phyloP scores from a whole-genome alignment of 2,888 invertebrate genomes.

The Lydus trimaculatus region DNA sequence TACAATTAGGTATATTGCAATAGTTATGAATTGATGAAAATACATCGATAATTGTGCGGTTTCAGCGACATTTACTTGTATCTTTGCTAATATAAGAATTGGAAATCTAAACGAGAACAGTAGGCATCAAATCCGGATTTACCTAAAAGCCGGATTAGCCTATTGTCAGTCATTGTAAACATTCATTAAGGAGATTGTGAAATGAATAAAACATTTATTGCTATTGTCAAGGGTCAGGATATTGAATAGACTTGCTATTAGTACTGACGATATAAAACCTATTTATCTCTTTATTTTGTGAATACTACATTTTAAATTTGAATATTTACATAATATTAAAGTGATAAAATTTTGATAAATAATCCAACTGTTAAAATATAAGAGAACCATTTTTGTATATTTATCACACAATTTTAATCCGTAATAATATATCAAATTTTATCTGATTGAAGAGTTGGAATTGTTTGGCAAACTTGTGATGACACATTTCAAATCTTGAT shows the following conservation, averaged over 20 bases:
- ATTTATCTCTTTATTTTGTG: neutral
- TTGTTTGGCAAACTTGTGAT: constrained; percentile 1
- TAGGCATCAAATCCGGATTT: constrained; percentile 7
- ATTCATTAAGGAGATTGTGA: constrained; percentile 13
- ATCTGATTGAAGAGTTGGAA: neutral
- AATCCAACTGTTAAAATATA: neutral
- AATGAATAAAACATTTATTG: constrained; percentile 13
- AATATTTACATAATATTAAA: neutral
- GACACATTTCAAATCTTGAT: neutral
- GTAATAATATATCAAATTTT: neutral
- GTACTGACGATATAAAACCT: neutral
- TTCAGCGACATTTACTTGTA: too few relatives aligned
- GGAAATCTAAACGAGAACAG: neutral
- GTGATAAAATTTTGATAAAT: neutral
- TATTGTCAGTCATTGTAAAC: constrained; percentile 14
- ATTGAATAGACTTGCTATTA: neutral
- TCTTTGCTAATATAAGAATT: neutral
- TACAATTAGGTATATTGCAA: neutral
- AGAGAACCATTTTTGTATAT: neutral
- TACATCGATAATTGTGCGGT: too few relatives aligned
- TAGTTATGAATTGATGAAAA: too few relatives aligned
- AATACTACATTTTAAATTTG: too few relatives aligned
- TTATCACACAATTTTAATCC: neutral
- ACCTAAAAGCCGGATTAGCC: constrained; percentile 12
- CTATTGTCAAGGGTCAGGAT: neutral